Evolutionary conservation across 2,888 invertebrate genomes (phyloP), one percentile per base, ranked within the genome.

Genomic region (Xestia ashworthii): DNA sequence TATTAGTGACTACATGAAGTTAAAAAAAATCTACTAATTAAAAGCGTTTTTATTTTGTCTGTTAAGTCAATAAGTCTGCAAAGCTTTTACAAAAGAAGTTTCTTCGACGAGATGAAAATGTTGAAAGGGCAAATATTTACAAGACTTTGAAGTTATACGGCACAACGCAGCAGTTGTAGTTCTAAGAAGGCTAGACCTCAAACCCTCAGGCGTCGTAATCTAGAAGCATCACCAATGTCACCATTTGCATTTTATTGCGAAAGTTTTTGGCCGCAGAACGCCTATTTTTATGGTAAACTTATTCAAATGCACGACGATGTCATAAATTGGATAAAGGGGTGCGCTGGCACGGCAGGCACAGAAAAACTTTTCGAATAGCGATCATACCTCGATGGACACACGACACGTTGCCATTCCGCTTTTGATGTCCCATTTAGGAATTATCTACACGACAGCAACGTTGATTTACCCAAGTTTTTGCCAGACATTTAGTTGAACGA

Each of bases 191-290:
- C 79, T 87, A 80, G 84, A 80, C 67, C 72, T 70, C 58, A 58
- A 78, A 74, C 80, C 77, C 74, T 76, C 81, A 76, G 68, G 60
- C 38, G 41, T 71, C 86, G 86, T 91, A 91, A 91, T 92, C 91
- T 91, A 91, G 91, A 89, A 91, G 90, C 90, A 89, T 90, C 92
- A 92, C 93, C 92, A 93, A 93, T 93, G 93, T 92, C 94, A 92
- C 93, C 95, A 96, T 96, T 96, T 96, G 95, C 96, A 96, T 96
- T 96, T 96, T 96, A 96, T 96, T 96, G 93, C 93, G 87, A 93
- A 96, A 96, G 94, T 96, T 96, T 93, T 93, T 93, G 93, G 93
- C 93, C 95, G 89, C 95, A 93, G 91, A 92, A 94, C 91, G 95
- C 95, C 95, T 95, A 96, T 96, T 96, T 96, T 96, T 96, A 95